These are phyloP conservation scores for Dipodomys ordii DNA, from an alignment of 2,113 vertebrate species.

Conservation along the genomic window DNA sequence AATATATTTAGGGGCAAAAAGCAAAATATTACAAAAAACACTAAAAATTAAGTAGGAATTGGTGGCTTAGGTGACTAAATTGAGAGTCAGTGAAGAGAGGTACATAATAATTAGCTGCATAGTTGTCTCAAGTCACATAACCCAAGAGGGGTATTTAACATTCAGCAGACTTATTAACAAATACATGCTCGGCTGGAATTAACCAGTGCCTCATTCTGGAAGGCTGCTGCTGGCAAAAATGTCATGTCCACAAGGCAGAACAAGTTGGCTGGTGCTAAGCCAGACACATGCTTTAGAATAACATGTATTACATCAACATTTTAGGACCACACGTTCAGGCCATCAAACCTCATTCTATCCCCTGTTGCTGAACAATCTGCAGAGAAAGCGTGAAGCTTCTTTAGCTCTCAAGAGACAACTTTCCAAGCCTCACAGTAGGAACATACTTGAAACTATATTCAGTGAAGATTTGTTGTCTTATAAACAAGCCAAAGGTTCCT, in stretches of 20 bases:
- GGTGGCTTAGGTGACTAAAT: neutral
- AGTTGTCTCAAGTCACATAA: neutral
- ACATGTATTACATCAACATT: neutral
- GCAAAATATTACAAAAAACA: conserved; percentile 23
- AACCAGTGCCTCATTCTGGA: conserved; percentile 62
- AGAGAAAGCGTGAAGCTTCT: conserved; percentile 17
- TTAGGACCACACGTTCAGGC: neutral
- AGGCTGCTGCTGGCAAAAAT: conserved; percentile 56
- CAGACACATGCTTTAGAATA: neutral
- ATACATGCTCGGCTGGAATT: conserved; percentile 58
- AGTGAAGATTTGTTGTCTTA: neutral
- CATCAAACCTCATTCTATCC: neutral
- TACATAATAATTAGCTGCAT: conserved; percentile 43
- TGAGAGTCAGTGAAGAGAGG: conserved; percentile 33
- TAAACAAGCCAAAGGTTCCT: neutral
- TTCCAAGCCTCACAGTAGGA: neutral
- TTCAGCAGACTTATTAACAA: conserved; percentile 52
- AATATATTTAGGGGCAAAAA: neutral
- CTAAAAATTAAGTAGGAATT: conserved; percentile 8
- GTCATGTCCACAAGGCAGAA: conserved; percentile 3
- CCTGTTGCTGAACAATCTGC: neutral
- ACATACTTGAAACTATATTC: neutral
- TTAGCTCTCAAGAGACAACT: neutral
- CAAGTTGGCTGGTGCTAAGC: neutral
- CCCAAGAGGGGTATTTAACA: conserved; percentile 23